Base-by-base conservation (phyloP, 53 echinoderm and acorn worm genomes). In the Glandiceps talaboti region DNA sequence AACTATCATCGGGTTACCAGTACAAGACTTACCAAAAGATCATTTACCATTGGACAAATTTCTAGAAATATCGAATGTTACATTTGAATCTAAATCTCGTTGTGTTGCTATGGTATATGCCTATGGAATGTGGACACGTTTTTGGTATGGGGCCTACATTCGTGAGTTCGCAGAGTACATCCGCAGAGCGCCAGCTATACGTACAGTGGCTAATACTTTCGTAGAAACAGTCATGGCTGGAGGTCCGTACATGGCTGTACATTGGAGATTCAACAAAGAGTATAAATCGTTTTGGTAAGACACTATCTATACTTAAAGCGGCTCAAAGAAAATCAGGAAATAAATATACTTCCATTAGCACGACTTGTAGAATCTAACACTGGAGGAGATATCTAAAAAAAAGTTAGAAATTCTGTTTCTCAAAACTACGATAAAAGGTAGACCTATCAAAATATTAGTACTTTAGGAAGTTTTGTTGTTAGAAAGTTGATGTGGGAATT, bases 261-360 rank as follows among this genome's bases (percentile, higher is more conserved):
- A 90, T 76, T 90, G 90, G 90, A 77, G 90, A 79, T 86, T 84
- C 31, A 90, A 90, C 79, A 12, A 73, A 1, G 90, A 90, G 76
- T 90, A 83, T 78, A 79, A 73, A 28, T 14, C 30, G 1, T 28
- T 78, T 28, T 90, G 90, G 90, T 90, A 82, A 76, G 76, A n/a
- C n/a, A n/a, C n/a, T n/a, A n/a, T n/a, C n/a, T n/a, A n/a, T n/a
- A n/a, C n/a, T n/a, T n/a, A n/a, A n/a, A n/a, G n/a, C n/a, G n/a
- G n/a, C n/a, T n/a, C n/a, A n/a, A n/a, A n/a, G n/a, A n/a, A n/a
- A n/a, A n/a, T n/a, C n/a, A n/a, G n/a, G n/a, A n/a, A n/a, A n/a
- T n/a, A n/a, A n/a, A n/a, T n/a, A n/a, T n/a, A n/a, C n/a, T n/a
- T n/a, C n/a, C n/a, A n/a, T n/a, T n/a, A n/a, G n/a, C n/a, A n/a